Conservation (phyloP, 1,140 invertebrate genomes). For the Zaprionus camerounensis region DNA sequence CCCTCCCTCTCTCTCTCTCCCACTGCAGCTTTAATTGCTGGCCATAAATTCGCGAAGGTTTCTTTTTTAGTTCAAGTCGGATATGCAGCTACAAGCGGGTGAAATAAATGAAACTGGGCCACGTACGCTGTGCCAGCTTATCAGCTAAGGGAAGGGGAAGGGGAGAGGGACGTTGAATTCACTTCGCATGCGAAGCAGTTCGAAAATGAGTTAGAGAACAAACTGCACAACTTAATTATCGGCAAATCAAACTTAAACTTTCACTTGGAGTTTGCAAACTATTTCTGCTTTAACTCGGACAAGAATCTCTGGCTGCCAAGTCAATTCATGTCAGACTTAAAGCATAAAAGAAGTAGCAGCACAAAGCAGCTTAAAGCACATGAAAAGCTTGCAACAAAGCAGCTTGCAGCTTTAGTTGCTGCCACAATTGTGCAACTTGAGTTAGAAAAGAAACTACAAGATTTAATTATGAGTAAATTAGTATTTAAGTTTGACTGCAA, state of each 20-base stretch:
- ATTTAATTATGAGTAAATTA: neutral
- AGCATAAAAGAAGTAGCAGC: neutral
- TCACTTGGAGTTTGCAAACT: neutral
- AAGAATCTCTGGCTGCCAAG: neutral
- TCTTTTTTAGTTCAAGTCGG: constrained; percentile 15
- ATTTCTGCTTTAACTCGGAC: neutral
- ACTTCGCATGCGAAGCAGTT: neutral
- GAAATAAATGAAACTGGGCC: constrained; percentile 30
- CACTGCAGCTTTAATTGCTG: constrained; percentile 70
- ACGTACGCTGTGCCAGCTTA: constrained; percentile 13
- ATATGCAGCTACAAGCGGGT: constrained; percentile 22
- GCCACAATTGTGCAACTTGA: neutral
- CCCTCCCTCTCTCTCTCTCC: neutral
- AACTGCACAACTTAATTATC: constrained; percentile 10
- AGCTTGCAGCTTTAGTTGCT: neutral
- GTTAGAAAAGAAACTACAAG: neutral
- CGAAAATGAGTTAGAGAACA: constrained; percentile 3
- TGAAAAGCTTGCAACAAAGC: neutral
- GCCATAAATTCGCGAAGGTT: constrained; percentile 65
- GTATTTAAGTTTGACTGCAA: no score
- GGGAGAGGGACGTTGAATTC: neutral
- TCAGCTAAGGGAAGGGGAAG: neutral
- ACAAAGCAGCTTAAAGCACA: constrained; percentile 1
- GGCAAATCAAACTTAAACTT: constrained; percentile 5
- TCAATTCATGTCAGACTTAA: neutral